phyloP scores from a whole-genome alignment of 2,888 invertebrate genomes.

The Abrostola triplasia region DNA sequence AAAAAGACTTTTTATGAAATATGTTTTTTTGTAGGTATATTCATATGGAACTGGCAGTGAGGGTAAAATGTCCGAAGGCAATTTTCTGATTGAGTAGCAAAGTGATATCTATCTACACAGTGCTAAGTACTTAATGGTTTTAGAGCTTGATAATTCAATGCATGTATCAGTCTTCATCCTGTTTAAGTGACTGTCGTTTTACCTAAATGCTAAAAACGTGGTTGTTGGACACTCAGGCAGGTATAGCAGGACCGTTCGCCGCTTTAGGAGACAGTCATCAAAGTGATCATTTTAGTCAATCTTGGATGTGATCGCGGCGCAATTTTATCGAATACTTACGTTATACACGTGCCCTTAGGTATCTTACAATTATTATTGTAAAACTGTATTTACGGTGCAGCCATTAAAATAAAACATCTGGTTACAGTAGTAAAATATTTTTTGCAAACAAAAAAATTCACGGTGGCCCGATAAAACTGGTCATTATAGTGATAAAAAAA shows the following conservation, averaged over 20 bases:
- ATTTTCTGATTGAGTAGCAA: no score
- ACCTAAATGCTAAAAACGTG: not conserved
- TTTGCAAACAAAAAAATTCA: constrained; percentile 39
- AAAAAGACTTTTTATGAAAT: no score
- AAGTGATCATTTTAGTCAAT: not conserved
- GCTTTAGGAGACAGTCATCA: not conserved
- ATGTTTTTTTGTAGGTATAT: no score
- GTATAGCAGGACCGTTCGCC: not conserved
- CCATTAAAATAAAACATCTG: constrained; percentile 29
- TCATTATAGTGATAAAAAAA: constrained; percentile 16
- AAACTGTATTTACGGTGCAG: constrained; percentile 9
- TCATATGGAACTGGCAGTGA: no score
- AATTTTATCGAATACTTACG: not conserved
- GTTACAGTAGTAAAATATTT: constrained; percentile 39
- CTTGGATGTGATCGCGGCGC: not conserved
- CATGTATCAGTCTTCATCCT: not conserved
- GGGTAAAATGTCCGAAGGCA: no score
- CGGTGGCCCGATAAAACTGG: constrained; percentile 15
- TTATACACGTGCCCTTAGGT: not conserved
- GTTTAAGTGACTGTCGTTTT: not conserved
- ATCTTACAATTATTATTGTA: not conserved
- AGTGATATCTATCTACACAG: no score
- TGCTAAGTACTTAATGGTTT: no score
- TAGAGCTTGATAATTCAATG: not conserved
- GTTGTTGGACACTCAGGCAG: not conserved